phyloP scores from a whole-genome alignment of 2,113 vertebrate species.

The Strix aluco region DNA sequence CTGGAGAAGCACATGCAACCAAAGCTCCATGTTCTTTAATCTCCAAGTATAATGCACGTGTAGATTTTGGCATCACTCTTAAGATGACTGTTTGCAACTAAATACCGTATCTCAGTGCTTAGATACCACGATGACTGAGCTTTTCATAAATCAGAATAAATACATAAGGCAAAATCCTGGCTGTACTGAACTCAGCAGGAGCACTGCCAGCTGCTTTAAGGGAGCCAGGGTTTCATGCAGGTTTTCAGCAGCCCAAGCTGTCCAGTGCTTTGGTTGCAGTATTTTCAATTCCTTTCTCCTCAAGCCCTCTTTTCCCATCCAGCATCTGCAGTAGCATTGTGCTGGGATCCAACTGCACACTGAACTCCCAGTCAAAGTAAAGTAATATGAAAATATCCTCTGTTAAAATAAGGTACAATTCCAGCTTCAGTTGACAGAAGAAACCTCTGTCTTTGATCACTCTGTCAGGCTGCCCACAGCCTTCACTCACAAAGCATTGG shows the following conservation, averaged over 20 bases:
- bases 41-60: slow-evolving; percentile 60
- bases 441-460: not conserved
- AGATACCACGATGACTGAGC: not conserved
- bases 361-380: not conserved
- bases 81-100: slow-evolving; percentile 73
- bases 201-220: slow-evolving; percentile 11
- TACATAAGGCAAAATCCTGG: slow-evolving; percentile 21
- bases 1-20: slow-evolving; percentile 19
- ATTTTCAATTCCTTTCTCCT: slow-evolving; percentile 61
- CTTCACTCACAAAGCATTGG: not conserved
- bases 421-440: not conserved
- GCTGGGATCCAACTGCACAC: not conserved
- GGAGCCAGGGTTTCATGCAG: not conserved
- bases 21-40: slow-evolving; percentile 32
- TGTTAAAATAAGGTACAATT: not conserved
- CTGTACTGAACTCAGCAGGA: not conserved
- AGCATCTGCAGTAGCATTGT: not conserved
- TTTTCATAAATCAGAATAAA: slow-evolving; percentile 55
- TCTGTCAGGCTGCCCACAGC: not conserved
- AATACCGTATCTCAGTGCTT: slow-evolving; percentile 66
- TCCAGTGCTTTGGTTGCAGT: slow-evolving; percentile 32
- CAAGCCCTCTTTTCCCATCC: not conserved
- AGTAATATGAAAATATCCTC: not conserved
- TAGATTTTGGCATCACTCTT: slow-evolving; percentile 62
- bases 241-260: slow-evolving; percentile 15